These are phyloP conservation scores for Micromussa lordhowensis DNA, from an alignment of 92 coral and sea anemone genomes.

Conservation along the genomic window DNA sequence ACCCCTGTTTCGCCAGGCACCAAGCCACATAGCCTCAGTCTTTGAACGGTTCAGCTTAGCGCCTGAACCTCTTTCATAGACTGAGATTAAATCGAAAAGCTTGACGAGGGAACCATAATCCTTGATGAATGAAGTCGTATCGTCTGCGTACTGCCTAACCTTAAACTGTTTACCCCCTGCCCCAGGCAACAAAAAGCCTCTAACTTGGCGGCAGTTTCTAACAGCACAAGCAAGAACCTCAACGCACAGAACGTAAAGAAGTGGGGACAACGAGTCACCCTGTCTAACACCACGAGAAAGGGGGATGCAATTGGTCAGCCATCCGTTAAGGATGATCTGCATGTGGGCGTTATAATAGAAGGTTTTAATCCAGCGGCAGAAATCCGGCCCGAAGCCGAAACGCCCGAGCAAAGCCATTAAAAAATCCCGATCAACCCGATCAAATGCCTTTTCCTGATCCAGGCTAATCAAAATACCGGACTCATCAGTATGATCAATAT, in stretches of 20 bases:
- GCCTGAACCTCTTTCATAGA: slow-evolving; percentile 31
- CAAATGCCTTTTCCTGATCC: slow-evolving; percentile 58
- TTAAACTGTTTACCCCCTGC: not conserved
- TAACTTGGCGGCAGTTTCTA: too few relatives aligned
- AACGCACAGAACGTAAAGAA: slow-evolving; percentile 17
- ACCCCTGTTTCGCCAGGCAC: slow-evolving; percentile 35
- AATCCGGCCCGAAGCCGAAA: slow-evolving; percentile 22
- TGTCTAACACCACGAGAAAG: slow-evolving; percentile 8
- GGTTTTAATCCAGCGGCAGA: not conserved
- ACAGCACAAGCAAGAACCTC: slow-evolving; percentile 10
- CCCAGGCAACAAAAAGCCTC: slow-evolving; percentile 50
- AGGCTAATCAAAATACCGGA: slow-evolving; percentile 14
- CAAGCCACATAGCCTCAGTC: slow-evolving; percentile 53
- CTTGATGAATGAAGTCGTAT: slow-evolving; percentile 26
- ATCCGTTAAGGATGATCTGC: not conserved
- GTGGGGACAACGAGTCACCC: slow-evolving; percentile 52
- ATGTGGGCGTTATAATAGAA: not conserved
- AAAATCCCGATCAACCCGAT: slow-evolving; percentile 33
- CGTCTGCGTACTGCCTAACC: slow-evolving; percentile 46
- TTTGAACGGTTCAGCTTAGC: slow-evolving; percentile 26
- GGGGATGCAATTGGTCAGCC: not conserved
- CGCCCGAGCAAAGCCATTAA: not conserved
- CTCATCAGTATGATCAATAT: not conserved
- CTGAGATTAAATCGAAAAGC: slow-evolving; percentile 9
- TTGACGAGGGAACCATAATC: not conserved